These are phyloP conservation scores for Pseudococcus jackbeardsleyi DNA, from an alignment of 2,888 invertebrate genomes.

Conservation along the genomic window DNA sequence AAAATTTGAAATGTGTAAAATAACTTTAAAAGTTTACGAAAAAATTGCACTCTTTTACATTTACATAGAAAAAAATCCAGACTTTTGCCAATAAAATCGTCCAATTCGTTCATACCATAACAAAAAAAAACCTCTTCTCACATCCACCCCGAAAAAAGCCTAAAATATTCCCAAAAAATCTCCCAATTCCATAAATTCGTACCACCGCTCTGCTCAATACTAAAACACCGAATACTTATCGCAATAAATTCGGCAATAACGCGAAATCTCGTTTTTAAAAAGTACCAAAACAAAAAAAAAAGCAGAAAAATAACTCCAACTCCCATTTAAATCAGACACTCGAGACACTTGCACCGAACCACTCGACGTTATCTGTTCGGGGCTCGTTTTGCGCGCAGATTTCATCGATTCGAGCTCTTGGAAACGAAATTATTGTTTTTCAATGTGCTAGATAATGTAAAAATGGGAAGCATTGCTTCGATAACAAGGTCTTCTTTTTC, in stretches of 20 bases:
- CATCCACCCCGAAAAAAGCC: background rate
- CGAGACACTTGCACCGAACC: background rate
- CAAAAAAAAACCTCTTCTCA: too few species aligned
- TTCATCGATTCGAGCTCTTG: slow-evolving; percentile 11
- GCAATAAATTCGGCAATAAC: background rate
- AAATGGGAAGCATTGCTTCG: background rate
- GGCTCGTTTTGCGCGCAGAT: background rate
- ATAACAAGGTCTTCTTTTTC: background rate
- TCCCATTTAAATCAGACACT: slow-evolving; percentile 25
- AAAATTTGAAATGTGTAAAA: too few species aligned
- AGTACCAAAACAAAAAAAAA: background rate
- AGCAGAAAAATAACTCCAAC: background rate
- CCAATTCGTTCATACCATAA: too few species aligned
- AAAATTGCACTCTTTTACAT: too few species aligned
- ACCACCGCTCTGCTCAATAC: background rate
- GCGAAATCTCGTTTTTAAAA: background rate
- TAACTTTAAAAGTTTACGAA: too few species aligned
- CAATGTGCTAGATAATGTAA: slow-evolving; percentile 13
- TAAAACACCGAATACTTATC: background rate
- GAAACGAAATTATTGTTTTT: slow-evolving; percentile 19
- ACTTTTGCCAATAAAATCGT: too few species aligned
- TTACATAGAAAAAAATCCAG: too few species aligned
- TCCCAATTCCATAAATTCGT: background rate
- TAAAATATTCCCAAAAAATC: background rate
- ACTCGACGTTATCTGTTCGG: background rate